Evolutionary conservation across 2,113 vertebrate genomes (phyloP), one percentile per base, ranked within the genome.

Genomic region (Sclerurus mexicanus): DNA sequence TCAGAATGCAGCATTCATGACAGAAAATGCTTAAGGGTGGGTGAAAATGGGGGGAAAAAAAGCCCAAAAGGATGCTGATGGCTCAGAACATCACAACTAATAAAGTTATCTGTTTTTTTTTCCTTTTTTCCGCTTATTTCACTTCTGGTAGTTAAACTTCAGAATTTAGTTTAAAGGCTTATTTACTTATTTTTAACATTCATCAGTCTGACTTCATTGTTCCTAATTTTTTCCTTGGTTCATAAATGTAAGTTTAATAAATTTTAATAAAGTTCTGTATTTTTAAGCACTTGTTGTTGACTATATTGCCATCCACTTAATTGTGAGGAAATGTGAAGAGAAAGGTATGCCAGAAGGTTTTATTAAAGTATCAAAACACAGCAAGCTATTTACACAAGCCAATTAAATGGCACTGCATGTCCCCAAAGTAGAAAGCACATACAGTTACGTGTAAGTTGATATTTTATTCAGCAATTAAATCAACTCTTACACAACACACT

Each of bases 401-500:
- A 95, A 85, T 92, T 95, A 96, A 92, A 77, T 71, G 33, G 68
- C 73, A 74, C 76, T n/a, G 64, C 60, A 64, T 72, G 80, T 89
- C 73, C 83, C 89, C 60, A 55, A 90, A 92, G 63, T 27, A 81
- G 90, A 87, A 93, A 90, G 47, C 30, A 58, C 66, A 87, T 1
- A 37, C 68, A 87, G n/a, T 88, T 80, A 16, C 46, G 46, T 5
- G 3, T 71, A 90, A 74, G 39, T 63, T 93, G 50, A 21, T 95
- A 81, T 78, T 93, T 92, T 90, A 77, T 84, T 89, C 73, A 63
- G 64, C 30, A 92, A 89, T 93, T 87, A 96, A 92, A 90, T 90
- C 80, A 80, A 74, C 28, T 7, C 35, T 84, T 81, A 81, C 27
- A 37, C 46, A 89, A 87, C 47, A 84, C 12, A 37, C 31, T 95